These are phyloP conservation scores for Solenopsis fugax DNA, from an alignment of 1,140 invertebrate species.

Conservation along the genomic window DNA sequence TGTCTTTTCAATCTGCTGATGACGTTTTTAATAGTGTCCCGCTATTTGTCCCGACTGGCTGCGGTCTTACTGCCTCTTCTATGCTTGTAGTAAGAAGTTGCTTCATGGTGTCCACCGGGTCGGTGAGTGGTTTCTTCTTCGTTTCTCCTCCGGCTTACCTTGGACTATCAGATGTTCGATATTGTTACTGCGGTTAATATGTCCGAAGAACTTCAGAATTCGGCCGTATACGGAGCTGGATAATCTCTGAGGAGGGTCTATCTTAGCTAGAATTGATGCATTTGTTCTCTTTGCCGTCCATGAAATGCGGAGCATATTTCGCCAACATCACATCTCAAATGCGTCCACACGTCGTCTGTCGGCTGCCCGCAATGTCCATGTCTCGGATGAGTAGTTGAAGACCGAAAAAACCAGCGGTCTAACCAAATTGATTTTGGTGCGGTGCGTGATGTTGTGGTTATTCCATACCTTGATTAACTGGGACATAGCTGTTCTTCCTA, in stretches of 20 bases:
- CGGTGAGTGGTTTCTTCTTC: not conserved
- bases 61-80: not conserved
- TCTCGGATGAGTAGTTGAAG: slow-evolving; percentile 66
- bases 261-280: slow-evolving; percentile 14
- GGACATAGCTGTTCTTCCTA: not conserved
- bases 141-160: not conserved
- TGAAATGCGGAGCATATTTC: slow-evolving; percentile 50
- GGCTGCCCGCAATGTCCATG: slow-evolving; percentile 69
- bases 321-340: slow-evolving; percentile 77
- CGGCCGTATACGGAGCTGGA: not conserved
- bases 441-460: not conserved
- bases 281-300: slow-evolving; percentile 52
- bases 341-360: slow-evolving; percentile 67
- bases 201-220: slow-evolving; percentile 28
- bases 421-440: not conserved
- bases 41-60: not conserved
- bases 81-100: not conserved
- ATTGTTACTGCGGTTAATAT: slow-evolving; percentile 31
- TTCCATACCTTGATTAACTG: not conserved
- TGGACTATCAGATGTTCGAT: slow-evolving; percentile 16
- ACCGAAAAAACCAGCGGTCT: not conserved
- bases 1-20: not conserved
- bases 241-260: not conserved
- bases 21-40: not conserved
- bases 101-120: not conserved